phyloP scores from a whole-genome alignment of 2,797 vertebrate genomes.

The Hypotaenidia philippensis region DNA sequence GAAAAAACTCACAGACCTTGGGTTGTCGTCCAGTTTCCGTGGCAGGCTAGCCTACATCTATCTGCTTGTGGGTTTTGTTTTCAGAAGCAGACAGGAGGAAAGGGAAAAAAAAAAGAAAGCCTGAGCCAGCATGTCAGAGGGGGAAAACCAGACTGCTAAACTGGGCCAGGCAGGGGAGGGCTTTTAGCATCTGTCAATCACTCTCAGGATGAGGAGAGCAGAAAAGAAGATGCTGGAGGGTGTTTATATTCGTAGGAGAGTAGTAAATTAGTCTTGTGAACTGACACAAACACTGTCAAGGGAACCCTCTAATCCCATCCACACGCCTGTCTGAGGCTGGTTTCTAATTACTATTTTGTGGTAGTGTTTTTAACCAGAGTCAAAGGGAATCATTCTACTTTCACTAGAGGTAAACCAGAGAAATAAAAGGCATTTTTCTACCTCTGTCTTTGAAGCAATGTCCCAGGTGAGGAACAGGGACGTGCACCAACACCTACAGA shows the following conservation, averaged over 20 bases:
- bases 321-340: neutral
- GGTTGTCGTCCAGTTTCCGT: neutral
- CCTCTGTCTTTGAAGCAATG: neutral
- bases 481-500: accelerated
- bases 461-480: neutral
- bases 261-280: slow-evolving; percentile 9
- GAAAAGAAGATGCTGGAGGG: neutral
- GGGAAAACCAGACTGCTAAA: neutral
- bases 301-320: slow-evolving; percentile 1
- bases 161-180: neutral
- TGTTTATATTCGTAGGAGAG: neutral
- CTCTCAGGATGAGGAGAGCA: neutral
- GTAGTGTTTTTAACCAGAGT: neutral
- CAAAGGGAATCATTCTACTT: neutral
- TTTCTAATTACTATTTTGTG: neutral
- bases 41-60: neutral
- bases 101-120: neutral
- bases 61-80: neutral
- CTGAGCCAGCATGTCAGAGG: neutral
- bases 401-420: neutral
- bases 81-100: neutral
- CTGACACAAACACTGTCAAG: neutral
- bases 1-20: neutral
- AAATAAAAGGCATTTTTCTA: neutral
- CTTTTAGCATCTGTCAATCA: neutral